Base-by-base conservation (phyloP, 2,113 vertebrate species). In the Scomber colias region DNA sequence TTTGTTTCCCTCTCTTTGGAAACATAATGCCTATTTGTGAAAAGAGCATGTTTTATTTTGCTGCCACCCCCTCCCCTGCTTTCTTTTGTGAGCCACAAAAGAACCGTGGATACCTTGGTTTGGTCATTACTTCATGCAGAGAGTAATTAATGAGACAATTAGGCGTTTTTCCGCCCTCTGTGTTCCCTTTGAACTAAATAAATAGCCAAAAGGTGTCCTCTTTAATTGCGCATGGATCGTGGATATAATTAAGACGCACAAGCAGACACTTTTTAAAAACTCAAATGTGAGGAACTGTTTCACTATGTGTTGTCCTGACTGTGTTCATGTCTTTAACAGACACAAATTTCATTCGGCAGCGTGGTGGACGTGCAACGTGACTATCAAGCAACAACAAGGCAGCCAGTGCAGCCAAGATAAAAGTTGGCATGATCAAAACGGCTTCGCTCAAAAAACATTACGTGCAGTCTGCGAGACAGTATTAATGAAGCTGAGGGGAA, bases 91-190 rank as follows among this genome's bases (percentile, higher is more conserved):
- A 75, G 55, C 69, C 70, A 87, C 86, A 91, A 88, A 90, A 87
- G 85, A 86, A 50, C 72, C 40, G 79, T 69, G 70, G 75, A 77
- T 66, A 88, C 84, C 61, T 85, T 55, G 55, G 81, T 74, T 77
- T 75, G 72, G 77, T 83, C 87, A 73, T 87, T 89, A 89, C 84
- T 91, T 85, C 85, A 87, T 77, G 78, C 53, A 1, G 76, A 64
- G 77, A 85, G 80, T 90, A 90, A 93, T 92, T 89, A 92, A 92
- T 85, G 86, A 92, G 77, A 90, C 85, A 91, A 90, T 89, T 90
- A 86, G 69, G 17, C 31, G 48, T 81, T 83, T 9, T 48, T 46
- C 31, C 60, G 81, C 74, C 67, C 59, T 81, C 59, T 86, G 71
- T 82, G 83, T 80, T 87, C 75, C 73, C 65, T 89, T 77, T 83